Percentiles rank a stretch among this genome's conserved stretches.
Conservation (phyloP, 2,113 vertebrate species). For the Tachysurus vachellii region DNA sequence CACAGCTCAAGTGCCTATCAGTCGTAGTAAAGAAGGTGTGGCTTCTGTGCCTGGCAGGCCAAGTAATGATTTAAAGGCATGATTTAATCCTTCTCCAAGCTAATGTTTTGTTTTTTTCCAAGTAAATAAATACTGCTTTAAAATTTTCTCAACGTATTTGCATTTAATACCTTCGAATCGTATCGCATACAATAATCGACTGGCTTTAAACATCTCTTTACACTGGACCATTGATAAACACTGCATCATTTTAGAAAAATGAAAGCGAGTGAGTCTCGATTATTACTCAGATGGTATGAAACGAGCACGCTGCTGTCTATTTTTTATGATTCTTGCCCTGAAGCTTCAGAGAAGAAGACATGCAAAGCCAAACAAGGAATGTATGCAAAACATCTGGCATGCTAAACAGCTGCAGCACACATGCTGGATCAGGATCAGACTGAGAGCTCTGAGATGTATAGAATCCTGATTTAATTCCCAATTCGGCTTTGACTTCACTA, state of each 20-base stretch:
- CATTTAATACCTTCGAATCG: background rate
- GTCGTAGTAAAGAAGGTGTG: background rate
- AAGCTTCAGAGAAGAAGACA: background rate
- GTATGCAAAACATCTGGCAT: constrained; percentile 5
- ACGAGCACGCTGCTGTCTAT: background rate
- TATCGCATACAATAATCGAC: background rate
- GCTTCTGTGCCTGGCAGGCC: background rate
- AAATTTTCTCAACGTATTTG: background rate
- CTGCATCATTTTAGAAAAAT: background rate
- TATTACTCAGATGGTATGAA: background rate
- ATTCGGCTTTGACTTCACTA: constrained; percentile 13
- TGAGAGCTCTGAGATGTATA: background rate
- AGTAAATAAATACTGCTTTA: background rate
- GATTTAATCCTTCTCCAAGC: background rate
- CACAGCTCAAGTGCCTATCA: no score
- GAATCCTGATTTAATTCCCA: constrained; percentile 42
- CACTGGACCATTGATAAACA: background rate
- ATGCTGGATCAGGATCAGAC: background rate
- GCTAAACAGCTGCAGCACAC: constrained; percentile 24
- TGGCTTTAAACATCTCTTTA: background rate
- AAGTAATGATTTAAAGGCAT: background rate
- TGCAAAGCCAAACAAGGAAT: constrained; percentile 10
- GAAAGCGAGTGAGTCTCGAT: background rate
- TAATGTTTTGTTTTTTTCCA: background rate
- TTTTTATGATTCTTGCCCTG: background rate